Conservation (phyloP, 2,797 vertebrate species). For the Spinus olivaceus region DNA sequence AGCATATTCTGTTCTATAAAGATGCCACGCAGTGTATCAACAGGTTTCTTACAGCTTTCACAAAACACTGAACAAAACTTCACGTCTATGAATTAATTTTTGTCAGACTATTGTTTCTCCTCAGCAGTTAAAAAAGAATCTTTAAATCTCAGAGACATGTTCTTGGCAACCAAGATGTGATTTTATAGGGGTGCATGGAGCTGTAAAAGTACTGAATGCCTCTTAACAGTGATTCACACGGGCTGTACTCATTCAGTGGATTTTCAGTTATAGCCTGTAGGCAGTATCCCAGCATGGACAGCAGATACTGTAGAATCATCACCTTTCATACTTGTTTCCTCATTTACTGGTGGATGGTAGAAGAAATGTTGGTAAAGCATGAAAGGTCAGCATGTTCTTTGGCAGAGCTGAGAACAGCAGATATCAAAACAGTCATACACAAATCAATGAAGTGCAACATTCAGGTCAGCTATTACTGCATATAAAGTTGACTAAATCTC, state of each 20-base stretch:
- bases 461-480: not conserved
- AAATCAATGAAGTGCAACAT: not conserved
- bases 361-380: not conserved
- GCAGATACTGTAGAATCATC: not conserved
- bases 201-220: not conserved
- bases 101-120: not conserved
- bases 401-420: not conserved
- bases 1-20: not conserved
- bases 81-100: not conserved
- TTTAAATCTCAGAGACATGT: not conserved
- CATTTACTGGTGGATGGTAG: not conserved
- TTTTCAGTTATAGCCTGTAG: conserved; percentile 27
- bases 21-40: not conserved
- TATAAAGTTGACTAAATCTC: not conserved
- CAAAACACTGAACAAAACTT: not conserved
- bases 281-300: not conserved
- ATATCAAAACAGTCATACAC: not conserved
- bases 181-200: conserved; percentile 4
- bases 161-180: not conserved
- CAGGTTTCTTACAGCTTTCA: not conserved
- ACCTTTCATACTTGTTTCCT: not conserved
- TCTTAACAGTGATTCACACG: not conserved
- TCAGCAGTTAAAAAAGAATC: not conserved
- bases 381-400: not conserved
- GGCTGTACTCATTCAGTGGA: not conserved